These are phyloP conservation scores for Philaethria dido DNA, from an alignment of 2,888 invertebrate genomes.

Conservation along the genomic window DNA sequence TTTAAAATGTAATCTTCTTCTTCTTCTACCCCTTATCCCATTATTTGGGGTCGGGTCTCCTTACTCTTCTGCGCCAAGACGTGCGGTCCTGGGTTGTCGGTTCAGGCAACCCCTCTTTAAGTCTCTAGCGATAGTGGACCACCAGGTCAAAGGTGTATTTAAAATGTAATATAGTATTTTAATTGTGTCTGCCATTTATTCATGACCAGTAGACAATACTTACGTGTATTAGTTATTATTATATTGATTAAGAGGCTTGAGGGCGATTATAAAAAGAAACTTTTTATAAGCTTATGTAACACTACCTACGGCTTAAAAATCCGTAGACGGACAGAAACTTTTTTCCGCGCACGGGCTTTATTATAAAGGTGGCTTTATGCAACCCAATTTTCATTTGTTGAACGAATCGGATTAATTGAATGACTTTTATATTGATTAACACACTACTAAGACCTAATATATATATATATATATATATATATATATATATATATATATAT, in stretches of 20 bases:
- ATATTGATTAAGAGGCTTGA: neutral
- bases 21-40: too few relatives aligned
- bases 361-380: neutral
- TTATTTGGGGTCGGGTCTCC: too few relatives aligned
- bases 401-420: neutral
- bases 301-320: slow-evolving; percentile 1
- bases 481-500: too few relatives aligned
- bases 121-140: too few relatives aligned
- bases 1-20: slow-evolving; percentile 7
- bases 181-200: neutral
- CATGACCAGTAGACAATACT: neutral
- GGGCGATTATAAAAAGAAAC: neutral
- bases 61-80: too few relatives aligned
- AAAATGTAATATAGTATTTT: neutral
- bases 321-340: neutral
- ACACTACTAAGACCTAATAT: neutral
- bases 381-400: neutral
- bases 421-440: neutral
- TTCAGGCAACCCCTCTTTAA: too few relatives aligned
- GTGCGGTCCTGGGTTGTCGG: too few relatives aligned
- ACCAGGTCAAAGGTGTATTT: too few relatives aligned
- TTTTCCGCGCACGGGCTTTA: neutral
- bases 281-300: slow-evolving; percentile 2
- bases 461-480: neutral
- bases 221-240: neutral